Conservation (phyloP, 2,113 vertebrate genomes). For the Pseudopipra pipra region DNA sequence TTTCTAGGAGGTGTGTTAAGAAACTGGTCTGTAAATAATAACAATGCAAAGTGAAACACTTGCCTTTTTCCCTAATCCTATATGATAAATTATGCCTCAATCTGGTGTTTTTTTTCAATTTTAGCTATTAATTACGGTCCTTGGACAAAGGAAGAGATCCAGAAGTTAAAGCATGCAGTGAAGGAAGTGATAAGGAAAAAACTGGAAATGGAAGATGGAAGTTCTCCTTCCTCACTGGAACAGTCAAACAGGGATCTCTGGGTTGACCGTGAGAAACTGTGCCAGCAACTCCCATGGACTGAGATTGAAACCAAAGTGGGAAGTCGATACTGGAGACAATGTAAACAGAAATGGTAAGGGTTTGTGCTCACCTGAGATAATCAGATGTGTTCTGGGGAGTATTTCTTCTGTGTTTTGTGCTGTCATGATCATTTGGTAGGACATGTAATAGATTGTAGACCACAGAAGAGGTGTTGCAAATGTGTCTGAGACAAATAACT, state of each 20-base stretch:
- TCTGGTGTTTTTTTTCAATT: background rate
- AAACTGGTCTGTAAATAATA: background rate
- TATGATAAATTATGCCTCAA: background rate
- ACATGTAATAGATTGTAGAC: background rate
- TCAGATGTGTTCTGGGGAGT: background rate
- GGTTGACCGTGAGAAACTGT: constrained; percentile 54
- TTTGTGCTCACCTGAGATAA: background rate
- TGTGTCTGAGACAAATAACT: background rate
- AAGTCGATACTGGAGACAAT: constrained; percentile 76
- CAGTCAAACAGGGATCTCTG: background rate
- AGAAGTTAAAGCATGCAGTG: constrained; percentile 61
- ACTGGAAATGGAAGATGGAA: background rate
- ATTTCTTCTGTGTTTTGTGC: background rate
- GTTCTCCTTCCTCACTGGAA: background rate
- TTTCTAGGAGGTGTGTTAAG: background rate
- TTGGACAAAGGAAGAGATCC: constrained; percentile 70
- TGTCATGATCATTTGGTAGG: background rate
- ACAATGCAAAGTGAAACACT: background rate
- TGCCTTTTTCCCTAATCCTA: background rate
- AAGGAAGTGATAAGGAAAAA: constrained; percentile 64
- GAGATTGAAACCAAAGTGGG: constrained; percentile 72
- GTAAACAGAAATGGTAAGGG: constrained; percentile 79
- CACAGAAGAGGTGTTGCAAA: background rate
- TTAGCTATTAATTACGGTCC: constrained; percentile 61
- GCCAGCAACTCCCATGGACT: constrained; percentile 69